These are phyloP conservation scores for Tragelaphus scriptus DNA, from an alignment of 2,113 vertebrate genomes.

Conservation along the genomic window DNA sequence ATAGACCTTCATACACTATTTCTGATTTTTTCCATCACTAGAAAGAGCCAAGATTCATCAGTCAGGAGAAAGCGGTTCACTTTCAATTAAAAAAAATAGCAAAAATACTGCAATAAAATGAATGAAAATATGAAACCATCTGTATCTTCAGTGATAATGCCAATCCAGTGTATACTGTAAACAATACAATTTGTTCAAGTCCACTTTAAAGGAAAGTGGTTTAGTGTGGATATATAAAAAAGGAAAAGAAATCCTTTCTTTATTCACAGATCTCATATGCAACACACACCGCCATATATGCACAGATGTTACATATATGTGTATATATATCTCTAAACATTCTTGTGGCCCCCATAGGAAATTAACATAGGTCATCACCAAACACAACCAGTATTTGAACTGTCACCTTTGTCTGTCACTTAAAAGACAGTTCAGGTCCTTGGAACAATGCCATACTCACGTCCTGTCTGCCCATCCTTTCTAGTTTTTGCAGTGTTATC, in stretches of 20 bases:
- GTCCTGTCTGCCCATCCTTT: not conserved
- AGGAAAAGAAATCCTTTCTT: not conserved
- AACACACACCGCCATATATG: not conserved
- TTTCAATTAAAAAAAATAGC: constrained; percentile 67
- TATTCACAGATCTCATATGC: not conserved
- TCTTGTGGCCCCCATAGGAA: not conserved
- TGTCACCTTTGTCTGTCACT: not conserved
- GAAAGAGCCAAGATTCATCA: constrained; percentile 66
- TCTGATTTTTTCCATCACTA: not conserved
- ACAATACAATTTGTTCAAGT: constrained; percentile 37
- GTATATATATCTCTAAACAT: not conserved
- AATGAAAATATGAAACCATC: constrained; percentile 72
- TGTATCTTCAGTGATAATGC: constrained; percentile 70
- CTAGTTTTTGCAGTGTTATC: not conserved
- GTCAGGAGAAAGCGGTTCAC: constrained; percentile 69
- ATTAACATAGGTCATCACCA: not conserved
- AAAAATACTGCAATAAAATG: constrained; percentile 67
- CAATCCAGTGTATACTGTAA: constrained; percentile 71
- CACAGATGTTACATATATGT: not conserved
- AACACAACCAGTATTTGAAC: not conserved
- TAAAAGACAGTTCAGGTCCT: not conserved
- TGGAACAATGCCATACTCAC: not conserved
- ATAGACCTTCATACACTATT: not conserved
- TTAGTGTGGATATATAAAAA: not conserved
- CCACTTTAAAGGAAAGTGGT: not conserved